Percentiles rank a stretch among this genome's conserved stretches.
Conservation (phyloP, 2,113 vertebrate genomes). For the Lampris megalopsis region DNA sequence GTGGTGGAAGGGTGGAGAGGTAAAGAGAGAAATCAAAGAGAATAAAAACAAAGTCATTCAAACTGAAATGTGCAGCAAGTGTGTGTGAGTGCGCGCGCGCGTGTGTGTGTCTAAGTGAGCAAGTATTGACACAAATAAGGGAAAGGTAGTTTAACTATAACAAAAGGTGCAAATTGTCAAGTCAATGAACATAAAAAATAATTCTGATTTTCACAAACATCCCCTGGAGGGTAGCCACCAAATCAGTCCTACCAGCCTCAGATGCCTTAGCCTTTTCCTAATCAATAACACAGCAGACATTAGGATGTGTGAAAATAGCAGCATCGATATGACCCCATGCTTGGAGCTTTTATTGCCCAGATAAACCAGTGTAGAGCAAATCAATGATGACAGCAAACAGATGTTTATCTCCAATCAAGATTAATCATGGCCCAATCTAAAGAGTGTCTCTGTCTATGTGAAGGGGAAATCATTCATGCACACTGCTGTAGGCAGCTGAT, state of each 20-base stretch:
- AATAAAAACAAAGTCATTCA: not conserved
- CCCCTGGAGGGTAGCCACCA: conserved; percentile 22
- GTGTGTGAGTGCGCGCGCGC: not conserved
- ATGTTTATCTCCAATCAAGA: conserved; percentile 44
- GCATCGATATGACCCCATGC: conserved; percentile 59
- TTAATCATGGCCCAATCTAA: conserved; percentile 49
- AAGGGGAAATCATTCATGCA: not conserved
- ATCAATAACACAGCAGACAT: conserved; percentile 68
- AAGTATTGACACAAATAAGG: not conserved
- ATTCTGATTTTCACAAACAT: conserved; percentile 51
- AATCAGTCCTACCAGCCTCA: conserved; percentile 42
- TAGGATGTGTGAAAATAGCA: conserved; percentile 48
- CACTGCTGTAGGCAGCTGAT: conserved; percentile 1
- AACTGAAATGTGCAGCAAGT: not conserved
- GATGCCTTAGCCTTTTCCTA: conserved; percentile 19
- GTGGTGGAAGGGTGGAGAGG: too few species aligned
- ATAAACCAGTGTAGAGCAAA: conserved; percentile 56
- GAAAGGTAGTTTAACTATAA: not conserved
- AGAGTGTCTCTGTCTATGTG: conserved; percentile 14
- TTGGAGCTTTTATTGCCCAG: conserved; percentile 36
- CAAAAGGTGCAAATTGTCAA: conserved; percentile 28
- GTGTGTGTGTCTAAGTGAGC: not conserved
- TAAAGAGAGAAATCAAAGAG: not conserved
- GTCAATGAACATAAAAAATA: conserved; percentile 20
- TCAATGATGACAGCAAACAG: conserved; percentile 54